A percentile compares a stretch with the other conserved stretches of the same genome.
Conservation (phyloP, 2,797 vertebrate genomes). For the Rhinichthys osculus region DNA sequence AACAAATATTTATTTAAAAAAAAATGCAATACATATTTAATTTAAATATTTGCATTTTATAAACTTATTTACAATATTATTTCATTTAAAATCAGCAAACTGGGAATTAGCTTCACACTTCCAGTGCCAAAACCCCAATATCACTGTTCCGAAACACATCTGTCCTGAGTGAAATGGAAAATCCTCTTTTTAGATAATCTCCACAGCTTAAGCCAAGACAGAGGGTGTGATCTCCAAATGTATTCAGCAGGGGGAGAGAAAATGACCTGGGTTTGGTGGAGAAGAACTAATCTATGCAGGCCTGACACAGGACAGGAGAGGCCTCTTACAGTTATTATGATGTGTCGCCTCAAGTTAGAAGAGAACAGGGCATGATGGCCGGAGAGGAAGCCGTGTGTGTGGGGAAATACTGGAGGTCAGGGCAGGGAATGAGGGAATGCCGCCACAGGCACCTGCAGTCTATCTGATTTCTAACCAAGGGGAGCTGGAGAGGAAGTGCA, state of each 20-base stretch:
- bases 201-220: constrained; percentile 36
- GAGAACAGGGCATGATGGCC: constrained; percentile 79
- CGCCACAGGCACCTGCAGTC: constrained; percentile 49
- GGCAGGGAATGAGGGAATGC: constrained; percentile 37
- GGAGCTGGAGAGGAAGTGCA: constrained; percentile 8
- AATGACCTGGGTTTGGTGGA: constrained; percentile 84
- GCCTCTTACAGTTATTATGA: constrained; percentile 88
- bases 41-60: not conserved
- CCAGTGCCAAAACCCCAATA: not conserved
- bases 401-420: constrained; percentile 53
- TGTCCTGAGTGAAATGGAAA: constrained; percentile 17
- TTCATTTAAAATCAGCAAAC: not conserved
- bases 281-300: constrained; percentile 87
- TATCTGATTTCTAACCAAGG: constrained; percentile 58
- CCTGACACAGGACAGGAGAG: constrained; percentile 86
- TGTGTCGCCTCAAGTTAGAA: constrained; percentile 84
- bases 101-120: not conserved
- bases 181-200: constrained; percentile 43
- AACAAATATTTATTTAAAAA: not conserved
- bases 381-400: constrained; percentile 64
- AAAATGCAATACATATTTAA: not conserved
- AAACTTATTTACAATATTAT: not conserved
- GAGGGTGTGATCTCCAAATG: constrained; percentile 78
- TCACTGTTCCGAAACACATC: not conserved
- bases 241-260: constrained; percentile 78